phyloP scores from a whole-genome alignment of 1,140 invertebrate species.

The Bombus pyrosoma region DNA sequence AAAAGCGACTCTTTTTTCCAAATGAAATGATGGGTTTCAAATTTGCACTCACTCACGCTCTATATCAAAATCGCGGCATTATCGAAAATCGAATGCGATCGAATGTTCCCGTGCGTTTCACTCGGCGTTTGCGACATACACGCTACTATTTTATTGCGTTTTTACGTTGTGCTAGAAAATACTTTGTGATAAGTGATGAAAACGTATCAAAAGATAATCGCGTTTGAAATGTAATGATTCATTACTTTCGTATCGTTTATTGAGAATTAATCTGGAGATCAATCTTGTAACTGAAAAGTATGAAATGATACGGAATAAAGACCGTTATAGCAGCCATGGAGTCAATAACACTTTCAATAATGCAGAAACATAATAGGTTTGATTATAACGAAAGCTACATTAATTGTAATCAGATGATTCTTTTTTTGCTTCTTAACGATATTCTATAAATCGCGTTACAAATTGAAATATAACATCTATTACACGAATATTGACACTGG shows the following conservation, averaged over 20 bases:
- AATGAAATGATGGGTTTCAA: slow-evolving; percentile 28
- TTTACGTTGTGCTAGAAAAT: slow-evolving; percentile 13
- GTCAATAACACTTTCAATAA: not conserved
- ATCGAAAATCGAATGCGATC: slow-evolving; percentile 29
- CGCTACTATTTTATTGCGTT: not conserved
- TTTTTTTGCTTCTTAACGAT: slow-evolving; percentile 9
- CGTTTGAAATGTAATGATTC: not conserved
- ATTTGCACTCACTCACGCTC: slow-evolving; percentile 31
- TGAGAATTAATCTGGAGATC: not conserved
- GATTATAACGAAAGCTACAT: slow-evolving; percentile 24
- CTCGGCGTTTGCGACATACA: not conserved
- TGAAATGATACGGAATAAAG: not conserved
- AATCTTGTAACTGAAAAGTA: not conserved
- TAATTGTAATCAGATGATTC: not conserved
- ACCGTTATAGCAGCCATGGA: not conserved
- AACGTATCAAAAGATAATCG: not conserved
- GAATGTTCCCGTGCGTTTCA: not conserved
- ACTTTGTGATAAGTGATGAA: not conserved
- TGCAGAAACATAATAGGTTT: slow-evolving; percentile 7
- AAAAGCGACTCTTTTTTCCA: slow-evolving; percentile 27
- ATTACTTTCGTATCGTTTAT: not conserved
- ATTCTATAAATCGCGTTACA: slow-evolving; percentile 18
- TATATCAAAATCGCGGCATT: not conserved
- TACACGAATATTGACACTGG: slow-evolving; percentile 49
- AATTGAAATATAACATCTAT: slow-evolving; percentile 38